phyloP scores from a whole-genome alignment of 2,888 invertebrate genomes.

The Harmothoe impar region DNA sequence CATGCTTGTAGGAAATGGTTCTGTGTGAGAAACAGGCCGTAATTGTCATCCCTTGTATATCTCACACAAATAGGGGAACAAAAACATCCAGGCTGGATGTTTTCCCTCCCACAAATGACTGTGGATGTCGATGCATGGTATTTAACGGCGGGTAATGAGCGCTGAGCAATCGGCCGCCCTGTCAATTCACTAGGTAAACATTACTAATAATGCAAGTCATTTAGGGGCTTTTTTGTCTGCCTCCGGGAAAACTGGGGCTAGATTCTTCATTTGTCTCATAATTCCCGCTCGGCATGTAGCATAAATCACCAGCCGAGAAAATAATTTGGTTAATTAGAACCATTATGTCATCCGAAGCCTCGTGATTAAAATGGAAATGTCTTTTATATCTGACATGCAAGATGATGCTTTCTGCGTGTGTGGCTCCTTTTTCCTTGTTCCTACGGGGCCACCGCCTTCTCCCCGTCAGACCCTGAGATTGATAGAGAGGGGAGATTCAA shows the following conservation, averaged over 20 bases:
- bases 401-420: conserved; percentile 46
- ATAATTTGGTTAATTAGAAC: conserved; percentile 62
- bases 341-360: conserved; percentile 56
- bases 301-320: conserved; percentile 56
- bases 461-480: background rate
- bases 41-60: conserved; percentile 32
- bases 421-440: conserved; percentile 17
- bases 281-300: conserved; percentile 53
- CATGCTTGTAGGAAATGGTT: background rate
- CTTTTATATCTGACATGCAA: conserved; percentile 60
- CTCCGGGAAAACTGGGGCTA: conserved; percentile 36
- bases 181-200: conserved; percentile 61
- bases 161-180: conserved; percentile 26
- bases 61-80: conserved; percentile 40
- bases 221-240: conserved; percentile 39
- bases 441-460: conserved; percentile 2
- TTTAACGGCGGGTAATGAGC: conserved; percentile 39
- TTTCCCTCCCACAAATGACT: conserved; percentile 36
- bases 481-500: conserved; percentile 39
- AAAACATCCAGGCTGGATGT: background rate
- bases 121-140: conserved; percentile 37
- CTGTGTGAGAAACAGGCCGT: conserved; percentile 22
- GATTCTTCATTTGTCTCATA: conserved; percentile 60
- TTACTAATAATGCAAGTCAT: conserved; percentile 59
- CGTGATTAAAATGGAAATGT: conserved; percentile 59